phyloP scores from a whole-genome alignment of 2,888 invertebrate species.

The Rhyacophila evoluta region DNA sequence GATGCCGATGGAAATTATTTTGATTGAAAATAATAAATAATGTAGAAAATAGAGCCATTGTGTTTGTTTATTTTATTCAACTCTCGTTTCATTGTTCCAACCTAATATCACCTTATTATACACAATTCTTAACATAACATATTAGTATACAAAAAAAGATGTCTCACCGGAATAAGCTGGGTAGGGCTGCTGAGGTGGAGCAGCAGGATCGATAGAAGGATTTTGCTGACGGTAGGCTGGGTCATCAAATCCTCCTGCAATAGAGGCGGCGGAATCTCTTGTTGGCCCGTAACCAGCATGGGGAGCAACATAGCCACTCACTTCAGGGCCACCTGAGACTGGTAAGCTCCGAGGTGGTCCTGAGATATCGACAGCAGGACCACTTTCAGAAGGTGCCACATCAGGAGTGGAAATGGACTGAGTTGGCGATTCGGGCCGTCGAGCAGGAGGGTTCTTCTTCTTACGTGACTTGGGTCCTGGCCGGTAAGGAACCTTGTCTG shows the following conservation, averaged over 20 bases:
- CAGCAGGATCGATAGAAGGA: constrained; percentile 7
- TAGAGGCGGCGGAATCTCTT: neutral
- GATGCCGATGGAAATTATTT: too few relatives aligned
- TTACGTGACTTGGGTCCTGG: constrained; percentile 62
- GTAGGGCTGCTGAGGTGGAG: constrained; percentile 45
- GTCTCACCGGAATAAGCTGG: constrained; percentile 49
- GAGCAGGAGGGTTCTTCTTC: constrained; percentile 57
- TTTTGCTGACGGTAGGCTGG: constrained; percentile 40
- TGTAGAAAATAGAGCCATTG: too few relatives aligned
- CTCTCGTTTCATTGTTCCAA: too few relatives aligned
- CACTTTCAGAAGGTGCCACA: neutral
- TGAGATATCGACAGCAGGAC: neutral
- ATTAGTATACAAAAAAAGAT: neutral
- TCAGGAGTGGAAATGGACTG: constrained; percentile 26
- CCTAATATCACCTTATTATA: too few relatives aligned
- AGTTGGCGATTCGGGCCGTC: constrained; percentile 5
- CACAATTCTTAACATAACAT: too few relatives aligned
- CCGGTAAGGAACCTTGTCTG: constrained; percentile 46
- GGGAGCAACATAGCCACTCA: neutral
- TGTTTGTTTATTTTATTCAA: too few relatives aligned
- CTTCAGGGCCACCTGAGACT: neutral
- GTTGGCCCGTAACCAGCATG: constrained; percentile 16
- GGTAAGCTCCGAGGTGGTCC: neutral
- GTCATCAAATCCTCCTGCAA: constrained; percentile 36
- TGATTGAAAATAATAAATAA: too few relatives aligned